These are phyloP conservation scores for Mesorhabditis sp. DNA, from an alignment of 2,888 invertebrate genomes.

Conservation along the genomic window DNA sequence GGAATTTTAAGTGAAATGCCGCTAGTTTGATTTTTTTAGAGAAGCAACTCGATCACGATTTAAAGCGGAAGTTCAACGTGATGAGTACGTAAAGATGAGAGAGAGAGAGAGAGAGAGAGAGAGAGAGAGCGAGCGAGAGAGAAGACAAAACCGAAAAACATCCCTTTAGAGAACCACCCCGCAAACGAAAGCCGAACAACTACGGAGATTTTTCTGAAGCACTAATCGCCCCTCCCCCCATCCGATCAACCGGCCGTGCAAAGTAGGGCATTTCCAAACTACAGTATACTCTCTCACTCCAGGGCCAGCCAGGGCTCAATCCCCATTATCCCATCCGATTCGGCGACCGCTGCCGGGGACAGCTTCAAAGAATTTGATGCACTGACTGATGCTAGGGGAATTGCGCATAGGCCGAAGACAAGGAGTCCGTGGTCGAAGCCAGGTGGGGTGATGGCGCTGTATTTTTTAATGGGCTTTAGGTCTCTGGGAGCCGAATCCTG, in stretches of 20 bases:
- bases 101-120: too few species aligned
- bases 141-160: too few species aligned
- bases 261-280: background rate
- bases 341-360: conserved; percentile 20
- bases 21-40: too few species aligned
- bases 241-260: conserved; percentile 9
- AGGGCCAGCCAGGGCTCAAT: conserved; percentile 16
- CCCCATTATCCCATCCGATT: conserved; percentile 37
- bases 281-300: background rate
- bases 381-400: conserved; percentile 32
- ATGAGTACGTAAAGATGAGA: too few species aligned
- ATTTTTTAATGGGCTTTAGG: conserved; percentile 16
- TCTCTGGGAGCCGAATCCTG: conserved; percentile 47
- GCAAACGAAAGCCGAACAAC: too few species aligned
- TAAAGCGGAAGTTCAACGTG: too few species aligned
- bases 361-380: conserved; percentile 32
- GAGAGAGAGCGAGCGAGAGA: too few species aligned
- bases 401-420: conserved; percentile 32
- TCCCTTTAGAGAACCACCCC: too few species aligned
- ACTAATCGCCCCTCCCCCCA: background rate
- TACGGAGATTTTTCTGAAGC: background rate
- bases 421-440: conserved; percentile 44
- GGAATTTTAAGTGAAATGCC: too few species aligned
- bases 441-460: conserved; percentile 8
- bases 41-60: too few species aligned